Percentiles rank a stretch among this genome's conserved stretches.
These are phyloP conservation scores for Acanthisitta chloris DNA, from an alignment of 2,113 vertebrate genomes.

Conservation along the genomic window DNA sequence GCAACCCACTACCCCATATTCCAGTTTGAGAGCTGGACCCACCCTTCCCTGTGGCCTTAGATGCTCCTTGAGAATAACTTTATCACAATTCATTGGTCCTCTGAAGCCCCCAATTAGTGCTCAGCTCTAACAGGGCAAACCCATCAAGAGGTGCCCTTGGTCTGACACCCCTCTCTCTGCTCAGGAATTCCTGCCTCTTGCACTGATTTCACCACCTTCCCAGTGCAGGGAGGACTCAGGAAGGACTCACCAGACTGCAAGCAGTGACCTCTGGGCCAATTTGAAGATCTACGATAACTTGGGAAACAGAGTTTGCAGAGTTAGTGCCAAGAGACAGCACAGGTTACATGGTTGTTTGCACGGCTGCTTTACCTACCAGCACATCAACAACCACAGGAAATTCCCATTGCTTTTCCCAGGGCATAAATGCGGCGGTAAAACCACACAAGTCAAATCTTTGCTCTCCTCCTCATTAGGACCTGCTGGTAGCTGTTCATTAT, in stretches of 20 bases:
- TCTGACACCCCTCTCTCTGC: background rate
- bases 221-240: background rate
- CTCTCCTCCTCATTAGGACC: background rate
- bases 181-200: rapidly evolving
- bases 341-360: background rate
- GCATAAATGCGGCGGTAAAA: background rate
- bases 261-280: background rate
- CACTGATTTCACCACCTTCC: background rate
- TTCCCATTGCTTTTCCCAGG: background rate
- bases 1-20: background rate
- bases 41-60: background rate
- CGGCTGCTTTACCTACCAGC: background rate
- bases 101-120: background rate
- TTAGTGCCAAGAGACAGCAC: background rate
- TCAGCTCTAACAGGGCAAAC: background rate
- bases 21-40: background rate
- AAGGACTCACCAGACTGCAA: background rate
- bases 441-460: background rate
- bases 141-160: background rate
- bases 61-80: background rate
- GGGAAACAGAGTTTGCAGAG: background rate
- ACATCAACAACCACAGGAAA: background rate
- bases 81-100: background rate
- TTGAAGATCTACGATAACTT: background rate
- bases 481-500: background rate